Conservation (phyloP, 2,888 invertebrate genomes). For the Trypoxylon attenuatum region DNA sequence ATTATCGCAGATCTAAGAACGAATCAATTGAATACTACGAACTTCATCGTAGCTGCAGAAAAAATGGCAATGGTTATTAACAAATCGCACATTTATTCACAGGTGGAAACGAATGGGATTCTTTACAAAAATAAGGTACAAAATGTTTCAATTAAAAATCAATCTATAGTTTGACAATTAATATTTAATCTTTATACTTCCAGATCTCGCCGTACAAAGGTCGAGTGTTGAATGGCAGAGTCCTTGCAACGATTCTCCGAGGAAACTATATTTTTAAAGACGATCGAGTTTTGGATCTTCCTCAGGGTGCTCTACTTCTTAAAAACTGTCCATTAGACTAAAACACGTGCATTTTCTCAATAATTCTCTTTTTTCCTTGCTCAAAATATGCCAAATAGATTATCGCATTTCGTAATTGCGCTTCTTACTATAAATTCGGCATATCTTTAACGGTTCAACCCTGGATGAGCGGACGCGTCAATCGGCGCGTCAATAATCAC, state of each 20-base stretch:
- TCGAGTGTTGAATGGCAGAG: constrained; percentile 78
- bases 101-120: constrained; percentile 76
- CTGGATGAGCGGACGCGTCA: too few species aligned
- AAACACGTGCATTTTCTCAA: not conserved
- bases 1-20: not conserved
- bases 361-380: too few species aligned
- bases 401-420: too few species aligned
- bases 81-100: too few species aligned
- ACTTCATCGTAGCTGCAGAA: too few species aligned
- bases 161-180: not conserved
- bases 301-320: constrained; percentile 76
- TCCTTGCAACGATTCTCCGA: constrained; percentile 80
- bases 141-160: constrained; percentile 2
- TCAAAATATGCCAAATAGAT: too few species aligned
- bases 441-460: too few species aligned
- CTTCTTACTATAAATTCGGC: too few species aligned
- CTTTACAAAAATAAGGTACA: constrained; percentile 83
- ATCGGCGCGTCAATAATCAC: too few species aligned
- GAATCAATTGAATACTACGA: not conserved
- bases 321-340: constrained; percentile 30
- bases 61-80: too few species aligned
- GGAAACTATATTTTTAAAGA: constrained; percentile 79
- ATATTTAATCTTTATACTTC: constrained; percentile 23
- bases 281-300: constrained; percentile 72
- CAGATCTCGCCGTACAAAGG: constrained; percentile 82